Evolutionary conservation across 2,113 vertebrate genomes (phyloP).

Genomic region (Burhinus bistriatus): DNA sequence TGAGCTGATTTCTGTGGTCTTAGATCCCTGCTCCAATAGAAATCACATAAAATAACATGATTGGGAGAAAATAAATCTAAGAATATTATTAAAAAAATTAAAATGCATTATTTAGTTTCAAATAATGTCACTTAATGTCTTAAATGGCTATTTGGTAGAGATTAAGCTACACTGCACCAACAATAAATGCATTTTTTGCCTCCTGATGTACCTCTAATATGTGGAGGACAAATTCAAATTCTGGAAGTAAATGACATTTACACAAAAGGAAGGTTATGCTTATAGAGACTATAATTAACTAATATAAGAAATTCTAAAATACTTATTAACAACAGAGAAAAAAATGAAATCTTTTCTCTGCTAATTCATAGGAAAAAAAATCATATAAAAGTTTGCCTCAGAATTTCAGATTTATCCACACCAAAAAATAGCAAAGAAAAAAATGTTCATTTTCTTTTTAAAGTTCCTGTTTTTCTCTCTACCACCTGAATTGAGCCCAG

Average conservation of each 20-base stretch:
- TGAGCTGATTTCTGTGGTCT: neutral
- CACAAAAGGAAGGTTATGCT: neutral
- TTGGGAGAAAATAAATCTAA: neutral
- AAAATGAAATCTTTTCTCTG: neutral
- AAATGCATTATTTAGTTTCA: neutral
- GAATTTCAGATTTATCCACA: neutral
- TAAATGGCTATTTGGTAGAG: neutral
- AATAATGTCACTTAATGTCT: neutral
- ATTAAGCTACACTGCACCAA: neutral
- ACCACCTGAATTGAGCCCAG: neutral
- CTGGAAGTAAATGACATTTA: neutral
- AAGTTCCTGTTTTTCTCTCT: neutral
- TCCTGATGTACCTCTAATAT: neutral
- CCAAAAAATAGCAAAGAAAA: neutral
- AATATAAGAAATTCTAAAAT: neutral
- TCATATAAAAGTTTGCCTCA: neutral
- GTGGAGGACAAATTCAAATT: neutral
- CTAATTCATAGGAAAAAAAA: neutral
- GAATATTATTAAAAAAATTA: neutral
- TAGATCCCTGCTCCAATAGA: neutral
- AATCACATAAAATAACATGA: neutral
- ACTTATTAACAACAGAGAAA: neutral
- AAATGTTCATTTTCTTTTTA: neutral
- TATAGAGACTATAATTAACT: neutral
- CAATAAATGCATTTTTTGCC: neutral